Conservation (phyloP, 2,888 invertebrate species). For the Pseudococcus viburni region DNA sequence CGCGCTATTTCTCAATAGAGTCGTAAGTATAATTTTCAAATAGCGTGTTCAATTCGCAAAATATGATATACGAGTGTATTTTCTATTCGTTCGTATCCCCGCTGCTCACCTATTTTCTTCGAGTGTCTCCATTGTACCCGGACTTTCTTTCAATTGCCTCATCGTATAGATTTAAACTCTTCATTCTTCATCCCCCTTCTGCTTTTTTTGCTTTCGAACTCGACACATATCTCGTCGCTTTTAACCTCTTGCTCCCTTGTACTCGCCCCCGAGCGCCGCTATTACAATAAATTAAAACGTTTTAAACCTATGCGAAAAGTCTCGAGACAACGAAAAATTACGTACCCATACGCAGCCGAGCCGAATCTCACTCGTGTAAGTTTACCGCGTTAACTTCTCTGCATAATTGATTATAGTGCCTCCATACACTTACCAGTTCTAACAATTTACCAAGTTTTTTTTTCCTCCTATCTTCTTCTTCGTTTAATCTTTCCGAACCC, state of each 20-base stretch:
- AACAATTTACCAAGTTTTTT: not conserved
- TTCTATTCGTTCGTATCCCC: not conserved
- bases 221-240: not conserved
- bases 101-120: not conserved
- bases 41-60: slow-evolving; percentile 41
- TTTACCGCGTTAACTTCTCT: slow-evolving; percentile 34
- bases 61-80: slow-evolving; percentile 30
- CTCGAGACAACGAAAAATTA: slow-evolving; percentile 41
- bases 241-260: not conserved
- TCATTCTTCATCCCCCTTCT: too few species aligned
- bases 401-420: slow-evolving; percentile 12
- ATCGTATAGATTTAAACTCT: slow-evolving; percentile 15
- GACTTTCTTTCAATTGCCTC: not conserved
- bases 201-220: not conserved
- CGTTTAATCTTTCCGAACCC: not conserved
- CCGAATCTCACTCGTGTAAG: slow-evolving; percentile 14
- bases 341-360: not conserved
- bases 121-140: not conserved
- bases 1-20: slow-evolving; percentile 42
- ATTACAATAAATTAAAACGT: not conserved
- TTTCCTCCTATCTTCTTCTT: not conserved
- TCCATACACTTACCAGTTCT: not conserved
- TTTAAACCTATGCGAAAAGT: not conserved
- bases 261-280: too few species aligned
- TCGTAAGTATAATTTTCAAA: slow-evolving; percentile 57